A percentile compares a stretch with the other conserved stretches of the same genome.
Conservation (phyloP, 1,140 invertebrate genomes). For the Zeugodacus cucurbitae region DNA sequence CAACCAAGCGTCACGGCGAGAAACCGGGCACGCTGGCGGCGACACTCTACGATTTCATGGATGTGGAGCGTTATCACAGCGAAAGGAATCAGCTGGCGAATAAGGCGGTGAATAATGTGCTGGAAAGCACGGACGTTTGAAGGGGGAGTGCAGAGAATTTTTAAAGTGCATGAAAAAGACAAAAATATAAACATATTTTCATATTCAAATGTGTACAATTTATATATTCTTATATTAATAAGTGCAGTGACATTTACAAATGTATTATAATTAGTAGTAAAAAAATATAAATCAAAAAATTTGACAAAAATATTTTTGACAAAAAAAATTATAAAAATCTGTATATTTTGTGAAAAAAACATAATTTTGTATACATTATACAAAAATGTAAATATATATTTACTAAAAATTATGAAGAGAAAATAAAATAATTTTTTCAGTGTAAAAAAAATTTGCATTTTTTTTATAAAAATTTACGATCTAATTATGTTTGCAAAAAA, state of each 20-base stretch:
- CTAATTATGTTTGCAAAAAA: no score
- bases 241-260: neutral
- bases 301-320: neutral
- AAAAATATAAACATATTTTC: neutral
- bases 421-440: neutral
- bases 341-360: no score
- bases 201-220: neutral
- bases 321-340: neutral
- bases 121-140: neutral
- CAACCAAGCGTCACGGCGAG: slow-evolving; percentile 8
- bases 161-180: neutral
- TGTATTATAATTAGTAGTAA: neutral
- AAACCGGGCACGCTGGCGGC: neutral
- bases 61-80: slow-evolving; percentile 45
- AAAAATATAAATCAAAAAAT: neutral
- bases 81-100: slow-evolving; percentile 20
- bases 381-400: no score
- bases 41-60: slow-evolving; percentile 41
- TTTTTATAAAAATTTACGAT: no score
- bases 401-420: no score
- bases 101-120: neutral
- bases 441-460: neutral
- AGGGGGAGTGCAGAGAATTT: neutral
- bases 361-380: no score
- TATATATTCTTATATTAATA: neutral